phyloP scores from a whole-genome alignment of 2,113 vertebrate genomes.

The Lathamus discolor region DNA sequence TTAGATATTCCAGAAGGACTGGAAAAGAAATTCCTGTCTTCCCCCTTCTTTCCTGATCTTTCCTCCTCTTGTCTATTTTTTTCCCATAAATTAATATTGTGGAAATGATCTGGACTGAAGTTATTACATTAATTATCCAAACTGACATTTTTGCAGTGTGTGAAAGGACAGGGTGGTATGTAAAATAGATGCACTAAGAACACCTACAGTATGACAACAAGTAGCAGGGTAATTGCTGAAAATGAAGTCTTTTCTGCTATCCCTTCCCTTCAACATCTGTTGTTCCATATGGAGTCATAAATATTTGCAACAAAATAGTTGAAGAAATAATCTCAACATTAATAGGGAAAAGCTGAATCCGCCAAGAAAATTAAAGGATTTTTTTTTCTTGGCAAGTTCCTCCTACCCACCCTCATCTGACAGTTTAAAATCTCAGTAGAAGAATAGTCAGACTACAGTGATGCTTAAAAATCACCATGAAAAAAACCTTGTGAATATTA shows the following conservation, averaged over 20 bases:
- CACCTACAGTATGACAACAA: constrained; percentile 75
- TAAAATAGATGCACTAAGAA: constrained; percentile 69
- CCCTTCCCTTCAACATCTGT: constrained; percentile 71
- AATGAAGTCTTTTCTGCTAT: constrained; percentile 71
- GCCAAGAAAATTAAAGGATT: constrained; percentile 54
- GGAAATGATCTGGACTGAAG: constrained; percentile 41
- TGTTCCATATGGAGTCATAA: constrained; percentile 75
- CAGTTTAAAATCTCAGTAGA: constrained; percentile 28
- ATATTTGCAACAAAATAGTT: constrained; percentile 76
- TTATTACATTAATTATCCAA: constrained; percentile 60
- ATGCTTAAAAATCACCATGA: constrained; percentile 1
- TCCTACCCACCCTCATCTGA: constrained; percentile 52
- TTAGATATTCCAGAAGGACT: neutral
- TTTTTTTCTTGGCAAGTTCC: constrained; percentile 49
- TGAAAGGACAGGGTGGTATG: constrained; percentile 65
- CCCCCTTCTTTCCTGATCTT: neutral
- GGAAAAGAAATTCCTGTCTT: neutral
- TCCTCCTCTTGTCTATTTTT: neutral
- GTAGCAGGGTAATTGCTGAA: constrained; percentile 70
- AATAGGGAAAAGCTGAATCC: constrained; percentile 64
- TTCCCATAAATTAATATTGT: neutral
- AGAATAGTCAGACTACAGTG: neutral
- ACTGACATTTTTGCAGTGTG: constrained; percentile 59
- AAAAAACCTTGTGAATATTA: neutral
- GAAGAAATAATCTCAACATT: constrained; percentile 69